A percentile compares a stretch with the other conserved stretches of the same genome.
Conservation (phyloP, 2,888 invertebrate genomes). For the Pristionchus japonicus region DNA sequence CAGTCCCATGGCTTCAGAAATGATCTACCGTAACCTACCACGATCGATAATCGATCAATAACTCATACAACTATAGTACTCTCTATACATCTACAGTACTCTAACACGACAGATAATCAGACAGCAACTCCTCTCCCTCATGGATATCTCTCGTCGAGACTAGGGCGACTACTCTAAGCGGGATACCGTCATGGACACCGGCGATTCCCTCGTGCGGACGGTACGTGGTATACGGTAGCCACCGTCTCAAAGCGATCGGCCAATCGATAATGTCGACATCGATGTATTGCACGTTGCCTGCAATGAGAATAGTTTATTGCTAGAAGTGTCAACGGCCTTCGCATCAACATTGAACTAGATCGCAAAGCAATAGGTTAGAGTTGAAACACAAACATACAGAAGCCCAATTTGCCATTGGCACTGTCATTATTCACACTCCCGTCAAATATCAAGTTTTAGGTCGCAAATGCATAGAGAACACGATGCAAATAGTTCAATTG, state of each 20-base stretch:
- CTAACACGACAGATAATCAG: conserved; percentile 30
- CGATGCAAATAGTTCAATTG: neutral
- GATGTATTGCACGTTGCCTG: conserved; percentile 46
- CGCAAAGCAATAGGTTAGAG: neutral
- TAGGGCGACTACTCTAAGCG: conserved; percentile 16
- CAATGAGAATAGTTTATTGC: neutral
- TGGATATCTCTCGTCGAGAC: conserved; percentile 17
- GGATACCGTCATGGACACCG: conserved; percentile 9
- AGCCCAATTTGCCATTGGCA: no score
- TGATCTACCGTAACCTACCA: neutral
- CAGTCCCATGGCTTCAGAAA: no score
- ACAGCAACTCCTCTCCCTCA: conserved; percentile 24
- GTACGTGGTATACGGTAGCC: conserved; percentile 41
- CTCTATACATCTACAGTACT: neutral
- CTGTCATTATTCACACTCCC: no score
- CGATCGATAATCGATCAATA: no score
- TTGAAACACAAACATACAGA: no score
- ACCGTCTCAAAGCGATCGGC: neutral
- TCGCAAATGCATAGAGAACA: no score
- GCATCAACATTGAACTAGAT: no score
- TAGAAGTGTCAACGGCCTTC: neutral
- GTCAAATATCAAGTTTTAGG: no score
- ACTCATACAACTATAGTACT: no score
- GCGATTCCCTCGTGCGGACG: neutral
- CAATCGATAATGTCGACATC: conserved; percentile 24